Percentiles rank a stretch among this genome's conserved stretches.
Evolutionary conservation across 2,113 vertebrate species (phyloP).

Genomic region (Hucho hucho): DNA sequence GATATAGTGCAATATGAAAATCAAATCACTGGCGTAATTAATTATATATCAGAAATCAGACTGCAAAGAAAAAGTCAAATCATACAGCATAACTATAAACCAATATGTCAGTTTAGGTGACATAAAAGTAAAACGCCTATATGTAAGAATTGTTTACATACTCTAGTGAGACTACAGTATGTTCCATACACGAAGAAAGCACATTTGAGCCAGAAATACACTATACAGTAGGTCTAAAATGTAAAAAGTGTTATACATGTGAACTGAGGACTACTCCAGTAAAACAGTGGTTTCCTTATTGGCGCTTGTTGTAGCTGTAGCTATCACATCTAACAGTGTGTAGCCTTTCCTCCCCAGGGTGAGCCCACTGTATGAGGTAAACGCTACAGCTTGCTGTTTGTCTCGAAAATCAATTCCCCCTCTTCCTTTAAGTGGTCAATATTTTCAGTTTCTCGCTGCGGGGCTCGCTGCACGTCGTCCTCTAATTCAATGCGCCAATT

Average conservation of each 20-base stretch:
- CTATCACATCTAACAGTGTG: constrained; percentile 40
- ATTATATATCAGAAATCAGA: too few species aligned
- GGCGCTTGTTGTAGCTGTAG: constrained; percentile 2
- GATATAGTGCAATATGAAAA: background rate
- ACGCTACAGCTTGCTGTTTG: constrained; percentile 60
- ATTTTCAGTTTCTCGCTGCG: constrained; percentile 89
- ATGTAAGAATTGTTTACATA: too few species aligned
- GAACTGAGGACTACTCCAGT: constrained; percentile 2
- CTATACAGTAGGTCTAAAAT: background rate
- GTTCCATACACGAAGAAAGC: too few species aligned
- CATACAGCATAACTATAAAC: too few species aligned
- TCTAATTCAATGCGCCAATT: constrained; percentile 97
- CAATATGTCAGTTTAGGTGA: too few species aligned
- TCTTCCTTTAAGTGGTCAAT: constrained; percentile 94
- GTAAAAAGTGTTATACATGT: background rate
- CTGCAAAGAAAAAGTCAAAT: too few species aligned
- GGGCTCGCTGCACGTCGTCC: constrained; percentile 58
- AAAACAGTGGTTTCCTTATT: constrained; percentile 6
- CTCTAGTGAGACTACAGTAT: too few species aligned
- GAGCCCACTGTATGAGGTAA: constrained; percentile 77
- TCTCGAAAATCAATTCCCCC: constrained; percentile 90
- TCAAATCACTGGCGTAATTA: background rate
- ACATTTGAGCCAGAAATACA: too few species aligned
- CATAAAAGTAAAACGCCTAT: too few species aligned
- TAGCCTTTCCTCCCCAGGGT: constrained; percentile 54